Evolutionary conservation across 2,888 invertebrate species (phyloP).

Genomic region (Halictus quadricinctus): DNA sequence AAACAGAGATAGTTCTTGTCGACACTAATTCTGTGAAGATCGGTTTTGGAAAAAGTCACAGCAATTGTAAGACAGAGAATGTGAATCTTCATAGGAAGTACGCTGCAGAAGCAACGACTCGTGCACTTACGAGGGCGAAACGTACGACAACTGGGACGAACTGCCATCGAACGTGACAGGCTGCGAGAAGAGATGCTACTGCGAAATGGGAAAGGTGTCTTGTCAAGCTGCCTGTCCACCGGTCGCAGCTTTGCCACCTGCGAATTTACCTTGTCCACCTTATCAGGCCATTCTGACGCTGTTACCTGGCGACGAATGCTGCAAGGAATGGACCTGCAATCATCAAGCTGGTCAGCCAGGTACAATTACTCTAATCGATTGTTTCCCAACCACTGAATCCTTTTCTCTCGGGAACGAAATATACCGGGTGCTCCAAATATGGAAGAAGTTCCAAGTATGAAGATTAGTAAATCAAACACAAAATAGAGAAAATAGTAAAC

Average conservation of each 20-base stretch:
- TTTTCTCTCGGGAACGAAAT: neutral
- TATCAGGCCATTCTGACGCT: constrained; percentile 87
- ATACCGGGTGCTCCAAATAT: neutral
- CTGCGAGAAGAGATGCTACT: constrained; percentile 93
- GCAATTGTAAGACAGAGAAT: neutral
- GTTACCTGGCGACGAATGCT: constrained; percentile 91
- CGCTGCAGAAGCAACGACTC: constrained; percentile 92
- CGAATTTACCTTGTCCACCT: constrained; percentile 88
- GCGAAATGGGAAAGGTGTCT: constrained; percentile 93
- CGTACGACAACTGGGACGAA: constrained; percentile 89
- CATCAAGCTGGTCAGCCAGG: constrained; percentile 60
- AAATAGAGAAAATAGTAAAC: too few relatives aligned
- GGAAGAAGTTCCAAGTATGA: neutral
- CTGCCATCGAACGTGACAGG: constrained; percentile 91
- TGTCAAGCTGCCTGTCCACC: constrained; percentile 93
- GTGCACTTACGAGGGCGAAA: constrained; percentile 88
- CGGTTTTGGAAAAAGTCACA: neutral
- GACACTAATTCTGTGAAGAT: neutral
- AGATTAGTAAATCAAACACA: too few relatives aligned
- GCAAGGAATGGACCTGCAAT: constrained; percentile 89
- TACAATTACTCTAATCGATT: constrained; percentile 34
- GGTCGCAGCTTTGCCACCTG: constrained; percentile 89
- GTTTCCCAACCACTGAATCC: neutral
- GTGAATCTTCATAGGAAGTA: constrained; percentile 84
- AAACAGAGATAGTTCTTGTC: neutral